phyloP scores from a whole-genome alignment of 2,113 vertebrate genomes.

The Crotalus helleri region DNA sequence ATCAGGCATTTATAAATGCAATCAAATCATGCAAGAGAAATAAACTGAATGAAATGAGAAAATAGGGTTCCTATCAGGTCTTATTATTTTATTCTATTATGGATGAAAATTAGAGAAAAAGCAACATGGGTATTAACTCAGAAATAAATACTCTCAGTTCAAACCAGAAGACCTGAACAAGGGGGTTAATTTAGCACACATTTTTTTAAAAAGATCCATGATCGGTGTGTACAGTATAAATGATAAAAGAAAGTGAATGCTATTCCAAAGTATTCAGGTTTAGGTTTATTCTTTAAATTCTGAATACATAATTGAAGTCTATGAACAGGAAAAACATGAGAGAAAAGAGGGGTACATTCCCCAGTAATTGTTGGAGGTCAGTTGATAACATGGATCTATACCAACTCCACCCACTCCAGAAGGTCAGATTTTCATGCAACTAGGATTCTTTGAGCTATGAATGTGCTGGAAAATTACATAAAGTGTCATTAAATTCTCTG shows the following conservation, averaged over 20 bases:
- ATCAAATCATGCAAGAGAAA: not conserved
- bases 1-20: not conserved
- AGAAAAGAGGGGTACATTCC: not conserved
- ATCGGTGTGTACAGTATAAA: not conserved
- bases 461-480: not conserved
- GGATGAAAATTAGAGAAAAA: not conserved
- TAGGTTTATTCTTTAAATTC: not conserved
- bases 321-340: not conserved
- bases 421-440: not conserved
- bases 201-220: not conserved
- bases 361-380: not conserved
- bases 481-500: not conserved
- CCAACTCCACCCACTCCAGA: not conserved
- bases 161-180: not conserved
- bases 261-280: not conserved
- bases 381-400: not conserved
- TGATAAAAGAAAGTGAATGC: not conserved
- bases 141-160: not conserved
- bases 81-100: not conserved
- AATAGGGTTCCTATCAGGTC: not conserved
- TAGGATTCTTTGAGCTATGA: not conserved
- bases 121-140: not conserved
- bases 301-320: not conserved
- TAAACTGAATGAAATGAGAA: not conserved
- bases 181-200: not conserved